These are phyloP conservation scores for Pyrrhura leucotis DNA, from an alignment of 2,797 vertebrate genomes.

Conservation along the genomic window DNA sequence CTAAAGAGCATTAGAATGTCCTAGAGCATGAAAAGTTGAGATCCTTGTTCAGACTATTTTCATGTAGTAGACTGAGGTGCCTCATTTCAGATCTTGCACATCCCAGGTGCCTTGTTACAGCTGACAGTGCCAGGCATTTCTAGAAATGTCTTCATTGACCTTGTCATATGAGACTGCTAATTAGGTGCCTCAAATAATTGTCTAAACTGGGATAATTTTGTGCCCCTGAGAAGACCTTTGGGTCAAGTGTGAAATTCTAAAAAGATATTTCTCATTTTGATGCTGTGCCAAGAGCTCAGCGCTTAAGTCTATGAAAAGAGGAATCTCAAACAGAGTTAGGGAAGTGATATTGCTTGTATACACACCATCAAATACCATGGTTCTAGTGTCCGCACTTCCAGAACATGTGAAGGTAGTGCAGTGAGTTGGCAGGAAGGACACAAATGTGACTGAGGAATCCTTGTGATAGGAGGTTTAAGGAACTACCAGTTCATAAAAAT, in stretches of 20 bases:
- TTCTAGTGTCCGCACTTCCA: background rate
- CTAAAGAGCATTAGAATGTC: background rate
- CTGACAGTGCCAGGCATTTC: background rate
- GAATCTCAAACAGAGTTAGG: constrained; percentile 3
- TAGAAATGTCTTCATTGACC: background rate
- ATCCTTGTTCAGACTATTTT: background rate
- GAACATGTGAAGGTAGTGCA: background rate
- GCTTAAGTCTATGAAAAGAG: background rate
- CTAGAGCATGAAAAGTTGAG: background rate
- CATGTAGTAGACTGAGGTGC: background rate
- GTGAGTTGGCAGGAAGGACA: constrained; percentile 50
- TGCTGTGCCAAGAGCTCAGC: background rate
- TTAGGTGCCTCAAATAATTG: background rate
- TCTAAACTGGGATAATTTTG: background rate
- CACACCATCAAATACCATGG: background rate
- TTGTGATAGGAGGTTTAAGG: background rate
- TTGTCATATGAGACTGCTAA: background rate
- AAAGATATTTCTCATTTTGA: background rate
- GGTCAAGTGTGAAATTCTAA: background rate
- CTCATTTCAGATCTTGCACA: background rate
- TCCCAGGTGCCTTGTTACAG: background rate
- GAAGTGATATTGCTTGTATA: background rate
- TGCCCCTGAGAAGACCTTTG: background rate
- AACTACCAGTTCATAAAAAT: background rate
- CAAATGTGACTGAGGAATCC: background rate